These are phyloP conservation scores for Caenorhabditis plicata DNA, from an alignment of 2,888 invertebrate species.

Conservation along the genomic window DNA sequence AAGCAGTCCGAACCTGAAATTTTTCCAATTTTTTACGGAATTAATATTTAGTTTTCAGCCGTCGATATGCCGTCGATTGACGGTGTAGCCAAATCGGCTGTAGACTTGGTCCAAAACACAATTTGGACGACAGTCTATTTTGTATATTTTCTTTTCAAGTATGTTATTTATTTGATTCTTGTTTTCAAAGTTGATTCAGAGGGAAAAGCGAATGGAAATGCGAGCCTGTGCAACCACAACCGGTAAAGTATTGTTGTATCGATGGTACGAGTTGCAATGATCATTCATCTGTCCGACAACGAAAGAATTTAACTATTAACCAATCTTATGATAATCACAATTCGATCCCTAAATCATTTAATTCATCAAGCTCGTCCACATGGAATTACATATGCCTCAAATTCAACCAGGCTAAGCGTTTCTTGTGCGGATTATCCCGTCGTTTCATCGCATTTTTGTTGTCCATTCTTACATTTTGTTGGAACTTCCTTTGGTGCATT, in stretches of 20 bases:
- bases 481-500: conserved; percentile 14
- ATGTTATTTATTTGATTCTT: conserved; percentile 6
- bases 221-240: conserved; percentile 14
- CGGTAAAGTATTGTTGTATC: conserved; percentile 34
- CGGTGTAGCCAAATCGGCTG: too few species aligned
- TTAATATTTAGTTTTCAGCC: too few species aligned
- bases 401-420: too few species aligned
- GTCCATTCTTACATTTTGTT: conserved; percentile 5
- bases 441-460: too few species aligned
- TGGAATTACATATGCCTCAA: too few species aligned
- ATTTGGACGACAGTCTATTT: conserved; percentile 47
- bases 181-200: conserved; percentile 15
- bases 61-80: too few species aligned
- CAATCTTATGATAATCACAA: conserved; percentile 17
- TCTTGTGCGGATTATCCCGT: too few species aligned
- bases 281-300: conserved; percentile 18
- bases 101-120: too few species aligned
- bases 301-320: conserved; percentile 9
- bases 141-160: conserved; percentile 48
- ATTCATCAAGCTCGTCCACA: conserved; percentile 18
- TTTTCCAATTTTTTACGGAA: too few species aligned
- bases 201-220: conserved; percentile 49
- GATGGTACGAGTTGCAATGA: conserved; percentile 16
- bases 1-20: too few species aligned
- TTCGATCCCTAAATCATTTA: conserved; percentile 21